phyloP scores from a whole-genome alignment of 2,113 vertebrate genomes.

The Nerophis lumbriciformis region DNA sequence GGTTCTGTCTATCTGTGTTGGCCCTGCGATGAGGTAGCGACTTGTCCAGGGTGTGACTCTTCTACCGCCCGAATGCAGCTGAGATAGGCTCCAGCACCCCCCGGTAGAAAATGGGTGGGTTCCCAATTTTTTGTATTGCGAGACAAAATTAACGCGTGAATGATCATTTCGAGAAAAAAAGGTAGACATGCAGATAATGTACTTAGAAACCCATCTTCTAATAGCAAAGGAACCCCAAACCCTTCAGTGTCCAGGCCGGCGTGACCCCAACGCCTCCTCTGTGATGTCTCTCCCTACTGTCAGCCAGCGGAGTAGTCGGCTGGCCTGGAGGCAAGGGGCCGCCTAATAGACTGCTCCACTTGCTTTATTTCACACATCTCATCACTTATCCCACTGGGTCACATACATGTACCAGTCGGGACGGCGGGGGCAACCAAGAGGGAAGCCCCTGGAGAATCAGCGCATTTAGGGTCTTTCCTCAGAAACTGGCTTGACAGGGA shows the following conservation, averaged over 20 bases:
- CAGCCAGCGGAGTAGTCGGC: constrained; percentile 14
- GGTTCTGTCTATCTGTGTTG: no score
- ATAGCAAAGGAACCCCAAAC: constrained; percentile 8
- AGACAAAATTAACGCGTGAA: no score
- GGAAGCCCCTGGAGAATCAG: constrained; percentile 29
- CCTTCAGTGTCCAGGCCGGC: constrained; percentile 13
- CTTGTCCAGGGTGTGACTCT: no score
- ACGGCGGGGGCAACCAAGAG: constrained; percentile 14
- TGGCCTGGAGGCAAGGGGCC: constrained; percentile 24
- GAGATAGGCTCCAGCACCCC: no score
- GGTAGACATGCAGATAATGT: background rate
- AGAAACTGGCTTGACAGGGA: constrained; percentile 1
- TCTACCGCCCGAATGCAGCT: no score
- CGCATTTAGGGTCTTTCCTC: constrained; percentile 7
- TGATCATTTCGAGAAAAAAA: no score
- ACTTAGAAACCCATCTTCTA: constrained; percentile 1
- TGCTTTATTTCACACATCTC: constrained; percentile 53
- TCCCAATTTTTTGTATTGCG: no score
- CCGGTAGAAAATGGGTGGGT: no score
- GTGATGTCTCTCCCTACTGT: constrained; percentile 19
- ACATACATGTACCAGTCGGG: constrained; percentile 37
- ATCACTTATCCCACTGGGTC: constrained; percentile 38
- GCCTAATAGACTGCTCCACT: constrained; percentile 45
- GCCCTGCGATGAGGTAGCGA: no score
- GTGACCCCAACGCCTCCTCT: constrained; percentile 12